A percentile compares a stretch with the other conserved stretches of the same genome.
These are phyloP conservation scores for Phocoena phocoena DNA, from an alignment of 2,113 vertebrate species.

Conservation along the genomic window DNA sequence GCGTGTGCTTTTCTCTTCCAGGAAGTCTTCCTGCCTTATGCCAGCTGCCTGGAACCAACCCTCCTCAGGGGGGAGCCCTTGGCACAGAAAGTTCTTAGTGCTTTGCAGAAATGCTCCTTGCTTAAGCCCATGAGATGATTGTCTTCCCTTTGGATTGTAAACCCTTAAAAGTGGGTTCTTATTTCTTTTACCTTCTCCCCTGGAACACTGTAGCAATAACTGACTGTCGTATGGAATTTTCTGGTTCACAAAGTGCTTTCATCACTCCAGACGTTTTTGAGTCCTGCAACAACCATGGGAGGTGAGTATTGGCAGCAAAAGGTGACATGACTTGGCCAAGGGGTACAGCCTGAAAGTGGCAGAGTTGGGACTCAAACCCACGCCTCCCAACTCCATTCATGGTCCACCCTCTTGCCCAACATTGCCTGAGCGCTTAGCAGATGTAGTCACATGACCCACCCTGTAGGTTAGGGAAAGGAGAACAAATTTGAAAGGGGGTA, in stretches of 20 bases:
- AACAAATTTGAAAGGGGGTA: neutral
- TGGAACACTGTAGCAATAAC: neutral
- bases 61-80: neutral
- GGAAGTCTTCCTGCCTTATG: neutral
- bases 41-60: neutral
- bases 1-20: neutral
- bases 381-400: neutral
- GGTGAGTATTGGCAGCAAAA: neutral
- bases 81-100: neutral
- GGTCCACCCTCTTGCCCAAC: neutral
- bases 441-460: neutral
- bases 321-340: neutral
- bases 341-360: neutral
- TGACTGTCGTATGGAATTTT: conserved; percentile 2
- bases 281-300: neutral
- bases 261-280: conserved; percentile 12
- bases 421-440: neutral
- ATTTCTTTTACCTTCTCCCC: neutral
- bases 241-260: neutral
- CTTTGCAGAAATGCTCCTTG: neutral
- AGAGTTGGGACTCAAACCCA: neutral
- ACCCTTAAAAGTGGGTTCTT: neutral
- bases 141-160: neutral
- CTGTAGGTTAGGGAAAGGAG: neutral
- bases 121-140: neutral